Base-by-base conservation (phyloP, 2,797 vertebrate species). In the Erithacus rubecula region DNA sequence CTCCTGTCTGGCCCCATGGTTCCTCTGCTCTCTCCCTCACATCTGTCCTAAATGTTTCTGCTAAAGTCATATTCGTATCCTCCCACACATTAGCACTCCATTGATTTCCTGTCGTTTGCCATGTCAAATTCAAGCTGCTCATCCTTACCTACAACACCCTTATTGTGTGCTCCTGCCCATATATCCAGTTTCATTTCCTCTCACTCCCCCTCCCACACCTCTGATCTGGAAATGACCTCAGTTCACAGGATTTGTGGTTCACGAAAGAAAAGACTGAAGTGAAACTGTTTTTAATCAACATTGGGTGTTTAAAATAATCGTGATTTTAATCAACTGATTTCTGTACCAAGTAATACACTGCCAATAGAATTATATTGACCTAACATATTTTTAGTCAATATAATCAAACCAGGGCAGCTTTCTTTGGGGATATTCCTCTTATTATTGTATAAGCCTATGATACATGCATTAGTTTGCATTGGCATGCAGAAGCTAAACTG, bases 31-130 rank as follows among this genome's bases (percentile, higher is more conserved):
- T 90, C 41, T 87, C 43, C 37, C 68, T 90, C 89, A 91, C 87
- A 89, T 95, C 87, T 95, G 87, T 81, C 84, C 84, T 69, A 75
- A 92, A 90, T 47, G 27, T 88, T 94, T 92, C 94, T 95, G 94
- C 69, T 93, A 56, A 75, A 95, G 69, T 81, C 76, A 63, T 88
- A 69, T 64, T 85, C 2, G 0, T 87, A 92, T 94, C 92, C 92
- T 95, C 84, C 82, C 89, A 93, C 89, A 91, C 76, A 41, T 94
- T 80, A 91, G 27, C 75, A 85, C 89, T 93, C 44, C 59, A 75
- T 70, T 91, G 93, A 85, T 94, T 96, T 94, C 84, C 94, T 92
- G 89, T 86, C 93, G 81, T 82, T 95, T 90, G 55, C 82, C 82
- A 82, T 86, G 84, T 94, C 89, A 83, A 81, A 92, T 83, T 86